These are phyloP conservation scores for Felis catus DNA, from an alignment of 2,113 vertebrate genomes.

Conservation along the genomic window DNA sequence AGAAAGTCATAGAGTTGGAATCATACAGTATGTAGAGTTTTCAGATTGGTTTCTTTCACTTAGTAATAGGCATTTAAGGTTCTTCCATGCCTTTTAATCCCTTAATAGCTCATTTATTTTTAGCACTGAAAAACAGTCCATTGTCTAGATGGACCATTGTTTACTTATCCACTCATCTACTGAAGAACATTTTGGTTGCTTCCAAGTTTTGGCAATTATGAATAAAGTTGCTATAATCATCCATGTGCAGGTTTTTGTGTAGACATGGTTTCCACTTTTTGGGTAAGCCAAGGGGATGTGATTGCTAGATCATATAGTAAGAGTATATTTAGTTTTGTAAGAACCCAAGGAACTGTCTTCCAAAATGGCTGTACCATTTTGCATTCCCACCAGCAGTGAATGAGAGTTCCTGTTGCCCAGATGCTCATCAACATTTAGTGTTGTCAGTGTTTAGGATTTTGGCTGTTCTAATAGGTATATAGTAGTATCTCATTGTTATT, in stretches of 20 bases:
- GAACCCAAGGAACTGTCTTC: neutral
- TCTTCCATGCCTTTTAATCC: neutral
- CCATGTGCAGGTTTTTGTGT: neutral
- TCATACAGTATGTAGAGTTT: too few species aligned
- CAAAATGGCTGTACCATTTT: neutral
- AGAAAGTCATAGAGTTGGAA: neutral
- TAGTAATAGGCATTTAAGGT: neutral
- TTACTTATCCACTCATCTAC: neutral
- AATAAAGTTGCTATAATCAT: neutral
- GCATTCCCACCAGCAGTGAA: neutral
- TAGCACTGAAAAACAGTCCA: neutral
- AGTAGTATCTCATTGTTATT: neutral
- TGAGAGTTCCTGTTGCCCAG: neutral
- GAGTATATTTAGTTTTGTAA: neutral
- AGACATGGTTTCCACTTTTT: neutral
- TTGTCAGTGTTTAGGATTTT: neutral
- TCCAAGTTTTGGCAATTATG: neutral
- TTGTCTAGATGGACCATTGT: neutral
- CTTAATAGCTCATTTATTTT: neutral
- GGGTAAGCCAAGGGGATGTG: neutral
- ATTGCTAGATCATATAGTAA: neutral
- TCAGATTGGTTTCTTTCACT: neutral
- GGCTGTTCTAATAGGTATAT: neutral
- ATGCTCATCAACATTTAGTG: neutral
- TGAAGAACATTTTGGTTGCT: neutral